A percentile compares a stretch with the other conserved stretches of the same genome.
phyloP scores from a whole-genome alignment of 2,888 invertebrate genomes.

The Tiliacea aurago region DNA sequence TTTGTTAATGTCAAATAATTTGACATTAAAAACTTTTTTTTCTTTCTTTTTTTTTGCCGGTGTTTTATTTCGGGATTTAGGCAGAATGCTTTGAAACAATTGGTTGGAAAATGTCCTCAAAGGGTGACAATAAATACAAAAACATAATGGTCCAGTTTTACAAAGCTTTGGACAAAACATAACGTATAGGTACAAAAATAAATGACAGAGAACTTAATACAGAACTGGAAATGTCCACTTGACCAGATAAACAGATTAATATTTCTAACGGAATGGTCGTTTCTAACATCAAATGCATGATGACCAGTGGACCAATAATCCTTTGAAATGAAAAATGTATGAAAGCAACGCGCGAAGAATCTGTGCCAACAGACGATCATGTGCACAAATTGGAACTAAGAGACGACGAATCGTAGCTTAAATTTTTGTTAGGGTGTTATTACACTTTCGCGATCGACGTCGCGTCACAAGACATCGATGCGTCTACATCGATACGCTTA shows the following conservation, averaged over 20 bases:
- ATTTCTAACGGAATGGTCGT: constrained; percentile 25
- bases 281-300: constrained; percentile 50
- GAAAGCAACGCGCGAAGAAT: constrained; percentile 10
- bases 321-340: constrained; percentile 43
- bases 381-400: constrained; percentile 15
- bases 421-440: neutral
- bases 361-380: constrained; percentile 9
- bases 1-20: neutral
- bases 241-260: constrained; percentile 23
- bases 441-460: neutral
- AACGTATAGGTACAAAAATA: neutral
- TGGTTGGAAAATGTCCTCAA: neutral
- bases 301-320: constrained; percentile 24
- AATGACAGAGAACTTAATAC: neutral
- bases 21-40: neutral
- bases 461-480: neutral
- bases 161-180: constrained; percentile 14
- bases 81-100: neutral
- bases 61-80: neutral
- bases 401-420: constrained; percentile 8
- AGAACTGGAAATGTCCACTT: constrained; percentile 25
- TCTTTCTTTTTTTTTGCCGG: neutral
- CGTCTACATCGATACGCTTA: too few species aligned
- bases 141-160: neutral
- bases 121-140: neutral